Base-by-base conservation (phyloP, 2,888 invertebrate species). In the Zonitis immaculata region DNA sequence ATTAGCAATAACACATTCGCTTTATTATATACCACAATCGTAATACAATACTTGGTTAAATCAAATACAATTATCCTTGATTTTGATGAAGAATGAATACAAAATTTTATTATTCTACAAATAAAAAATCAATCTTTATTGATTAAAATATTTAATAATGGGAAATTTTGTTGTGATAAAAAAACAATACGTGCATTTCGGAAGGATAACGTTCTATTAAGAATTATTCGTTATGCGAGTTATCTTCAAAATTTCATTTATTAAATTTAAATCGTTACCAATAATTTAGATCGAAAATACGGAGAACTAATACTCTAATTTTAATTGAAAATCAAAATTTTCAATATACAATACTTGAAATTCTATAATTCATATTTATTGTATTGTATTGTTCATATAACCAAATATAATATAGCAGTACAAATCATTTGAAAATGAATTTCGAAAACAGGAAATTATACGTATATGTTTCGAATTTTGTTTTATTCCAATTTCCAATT, bases 1-100 rank as follows among this genome's bases (percentile, higher is more conserved):
- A 51, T 55, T 51, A 55, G 49, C 45, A 46, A n/a, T n/a, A n/a
- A 27, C 48, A 42, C 45, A 51, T 55, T 55, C 47, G 20, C 26
- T 42, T 45, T 46, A n/a, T n/a, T n/a, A n/a, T n/a, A 45, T 32
- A 48, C 42, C 30, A 42, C 25, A 28, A 48, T 27, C 42, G 47
- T 47, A 44, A 16, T 8, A 27, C 14, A 26, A n/a, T 16, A 44
- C 28, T 28, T 44, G 44, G 16, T 16, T 43, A 22, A 43, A 25
- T 43, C 7, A n/a, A 16, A 44, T 45, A 27, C 28, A 45, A 16
- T 28, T 28, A 45, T 18, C 16, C n/a, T 30, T 1, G 2, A 18
- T 39, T 20, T 20, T 39, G 5, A 20, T 39, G 0, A 28, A 26
- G 7, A 27, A 45, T 16, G 1, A 7, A 16, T 18, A 20, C 27